Evolutionary conservation across 2,797 vertebrate genomes (phyloP), one percentile per base, ranked within the genome.

Genomic region (Gobionotothen gibberifrons): DNA sequence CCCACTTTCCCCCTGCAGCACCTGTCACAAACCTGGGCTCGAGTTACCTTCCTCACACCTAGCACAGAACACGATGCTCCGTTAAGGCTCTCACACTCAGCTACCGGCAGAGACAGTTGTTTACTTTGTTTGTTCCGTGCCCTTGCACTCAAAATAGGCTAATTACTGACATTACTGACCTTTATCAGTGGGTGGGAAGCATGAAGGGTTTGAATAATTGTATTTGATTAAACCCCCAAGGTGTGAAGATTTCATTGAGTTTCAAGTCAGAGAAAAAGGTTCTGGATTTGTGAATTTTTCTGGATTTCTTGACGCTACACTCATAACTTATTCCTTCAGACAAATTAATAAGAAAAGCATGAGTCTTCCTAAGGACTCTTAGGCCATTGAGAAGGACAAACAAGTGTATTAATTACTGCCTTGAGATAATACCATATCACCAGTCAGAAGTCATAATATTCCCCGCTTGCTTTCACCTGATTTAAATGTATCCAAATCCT

Each of bases 11-110:
- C 79, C 84, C 79, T 84, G 29, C 76, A 89, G 88, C 92, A 94
- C 90, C 93, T 93, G 93, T 85, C 88, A 85, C 81, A 75, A 76
- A 72, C 63, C 81, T 58, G 82, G 83, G 85, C 88, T 94, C 81
- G 16, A 82, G 88, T 94, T 91, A 93, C 92, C 66, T 87, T 77
- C 64, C 36, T 57, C 60, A 61, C 44, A 61, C 66, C 73, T 26
- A 26, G 70, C 70, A 73, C 63, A 42, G 55, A 69, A 68, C 81
- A 84, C 46, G 39, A 78, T 76, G 74, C 51, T 85, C 54, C 29
- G 88, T 83, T 75, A 76, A 82, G 69, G 66, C 71, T 83, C 66
- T 67, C 83, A 53, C 46, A 82, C 69, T 77, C 56, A 43, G 26
- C 26, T 26, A 26, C 53, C 77, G 66, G 44, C 49, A 69, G 52